These are phyloP conservation scores for Hydractinia symbiolongicarpus DNA, from an alignment of 30 jellyfish, hydroid and myxozoan species.

Conservation along the genomic window DNA sequence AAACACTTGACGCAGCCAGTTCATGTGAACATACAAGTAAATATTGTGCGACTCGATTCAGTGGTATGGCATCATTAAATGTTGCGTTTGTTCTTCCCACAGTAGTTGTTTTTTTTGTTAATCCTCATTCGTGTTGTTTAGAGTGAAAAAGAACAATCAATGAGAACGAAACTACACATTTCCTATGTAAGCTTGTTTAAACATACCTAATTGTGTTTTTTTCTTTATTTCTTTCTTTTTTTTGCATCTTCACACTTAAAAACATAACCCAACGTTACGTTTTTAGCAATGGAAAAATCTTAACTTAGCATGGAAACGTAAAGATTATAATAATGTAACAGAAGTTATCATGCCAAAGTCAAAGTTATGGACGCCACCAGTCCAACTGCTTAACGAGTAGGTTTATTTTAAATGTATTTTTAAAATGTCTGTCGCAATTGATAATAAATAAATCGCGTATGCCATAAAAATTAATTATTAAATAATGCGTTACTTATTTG, in stretches of 20 bases:
- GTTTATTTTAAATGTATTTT: background rate
- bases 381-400: constrained; percentile 59
- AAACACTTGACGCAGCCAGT: constrained; percentile 11
- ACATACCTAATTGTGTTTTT: no score
- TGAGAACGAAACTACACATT: constrained; percentile 44
- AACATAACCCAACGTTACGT: background rate
- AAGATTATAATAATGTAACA: constrained; percentile 29
- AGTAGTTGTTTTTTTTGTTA: background rate
- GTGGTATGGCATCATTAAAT: constrained; percentile 30
- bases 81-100: background rate
- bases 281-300: constrained; percentile 64
- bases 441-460: no score
- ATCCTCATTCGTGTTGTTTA: background rate
- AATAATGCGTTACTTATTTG: background rate
- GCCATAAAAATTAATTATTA: no score
- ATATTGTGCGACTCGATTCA: constrained; percentile 44
- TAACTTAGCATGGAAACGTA: constrained; percentile 43
- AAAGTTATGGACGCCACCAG: constrained; percentile 60
- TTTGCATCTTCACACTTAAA: background rate
- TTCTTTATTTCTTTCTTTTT: background rate
- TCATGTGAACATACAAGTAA: constrained; percentile 37
- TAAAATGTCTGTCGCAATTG: no score
- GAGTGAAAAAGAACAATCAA: constrained; percentile 70
- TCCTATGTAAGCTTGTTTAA: constrained; percentile 39
- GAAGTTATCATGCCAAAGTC: constrained; percentile 46